Evolutionary conservation across 2,113 vertebrate species (phyloP), one percentile per base, ranked within the genome.

Genomic region (Hassar affinis): DNA sequence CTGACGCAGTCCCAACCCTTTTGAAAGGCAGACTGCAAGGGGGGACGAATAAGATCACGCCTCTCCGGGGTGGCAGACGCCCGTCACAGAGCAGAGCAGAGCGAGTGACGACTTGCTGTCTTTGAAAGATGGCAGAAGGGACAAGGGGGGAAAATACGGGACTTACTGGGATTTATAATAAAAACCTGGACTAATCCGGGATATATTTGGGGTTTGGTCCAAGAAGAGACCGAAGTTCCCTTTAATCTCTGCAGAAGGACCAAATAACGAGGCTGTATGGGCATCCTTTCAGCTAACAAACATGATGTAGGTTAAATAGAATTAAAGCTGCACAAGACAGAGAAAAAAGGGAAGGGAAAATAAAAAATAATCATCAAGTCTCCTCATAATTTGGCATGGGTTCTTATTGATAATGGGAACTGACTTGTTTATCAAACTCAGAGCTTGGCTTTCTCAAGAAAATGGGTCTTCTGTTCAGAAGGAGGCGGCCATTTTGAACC

Each of bases 1-100:
- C 91, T 87, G 87, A 51, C 82, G 89, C 84, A 88, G 88, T 77
- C 88, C 83, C 86, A 88, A 88, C 66, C 49, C 85, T 85, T 84
- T 82, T 86, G 78, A 72, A 86, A 81, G 86, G 62, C 88, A 77
- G 80, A 77, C 66, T 14, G 57, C 45, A 49, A 1, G 59, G 20
- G 42, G 76, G 62, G 12, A 78, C 15, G 12, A 47, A 54, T 66
- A 25, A 69, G 74, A 68, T 49, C 18, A 6, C 27, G 54, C 18
- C 25, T 61, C 30, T 72, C 38, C 10, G 1, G 52, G 27, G 47
- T 52, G 71, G 52, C 12, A 4, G 25, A 22, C 17, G 2, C 45
- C 74, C 9, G 14, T 56, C 57, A 66, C 72, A 30, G 33, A 66
- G 49, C 72, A 30, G 33, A 66, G 49, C 51, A 56, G 18, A 56